Conservation (phyloP, 1,140 invertebrate genomes). For the Drosophila subpulchrella region DNA sequence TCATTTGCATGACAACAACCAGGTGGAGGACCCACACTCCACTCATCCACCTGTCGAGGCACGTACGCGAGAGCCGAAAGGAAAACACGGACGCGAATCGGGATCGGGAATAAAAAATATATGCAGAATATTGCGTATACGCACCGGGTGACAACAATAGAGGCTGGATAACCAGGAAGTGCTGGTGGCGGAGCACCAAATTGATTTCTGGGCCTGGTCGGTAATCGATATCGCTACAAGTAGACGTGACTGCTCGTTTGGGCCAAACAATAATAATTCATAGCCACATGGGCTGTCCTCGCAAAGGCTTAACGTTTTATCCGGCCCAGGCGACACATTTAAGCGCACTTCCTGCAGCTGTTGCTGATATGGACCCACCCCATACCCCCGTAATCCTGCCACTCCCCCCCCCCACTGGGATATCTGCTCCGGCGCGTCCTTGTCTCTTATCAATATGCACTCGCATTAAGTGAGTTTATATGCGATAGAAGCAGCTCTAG, state of each 20-base stretch:
- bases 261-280: conserved; percentile 80
- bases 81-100: conserved; percentile 39
- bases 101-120: conserved; percentile 36
- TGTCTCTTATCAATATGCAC: conserved; percentile 77
- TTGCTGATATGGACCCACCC: conserved; percentile 59
- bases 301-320: conserved; percentile 74
- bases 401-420: background rate
- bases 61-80: conserved; percentile 52
- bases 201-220: conserved; percentile 63
- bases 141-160: conserved; percentile 51
- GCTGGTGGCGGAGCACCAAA: conserved; percentile 71
- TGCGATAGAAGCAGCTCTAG: conserved; percentile 54
- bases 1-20: conserved; percentile 68
- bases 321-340: conserved; percentile 66
- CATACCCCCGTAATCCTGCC: background rate
- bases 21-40: conserved; percentile 13
- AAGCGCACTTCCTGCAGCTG: conserved; percentile 79
- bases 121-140: conserved; percentile 60
- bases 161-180: conserved; percentile 74
- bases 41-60: conserved; percentile 59
- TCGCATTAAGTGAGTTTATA: conserved; percentile 74
- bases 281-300: conserved; percentile 64
- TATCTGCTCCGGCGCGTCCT: conserved; percentile 28
- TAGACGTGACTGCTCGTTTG: conserved; percentile 56
- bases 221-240: conserved; percentile 68